A percentile compares a stretch with the other conserved stretches of the same genome.
These are phyloP conservation scores for Boloria euphrosyne DNA, from an alignment of 2,888 invertebrate genomes.

Conservation along the genomic window DNA sequence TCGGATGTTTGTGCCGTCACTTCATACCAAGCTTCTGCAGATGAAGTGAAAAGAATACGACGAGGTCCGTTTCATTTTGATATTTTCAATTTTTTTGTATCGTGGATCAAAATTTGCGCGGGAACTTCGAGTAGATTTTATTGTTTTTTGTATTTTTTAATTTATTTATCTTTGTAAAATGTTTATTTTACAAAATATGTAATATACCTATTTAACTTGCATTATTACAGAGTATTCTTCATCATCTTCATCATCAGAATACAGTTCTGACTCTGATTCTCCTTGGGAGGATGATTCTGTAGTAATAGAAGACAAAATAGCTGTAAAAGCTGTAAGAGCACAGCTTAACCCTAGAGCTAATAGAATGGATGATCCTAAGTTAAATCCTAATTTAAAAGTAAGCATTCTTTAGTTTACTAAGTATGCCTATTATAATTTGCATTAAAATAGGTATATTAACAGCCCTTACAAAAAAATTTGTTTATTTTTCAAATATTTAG, in stretches of 20 bases:
- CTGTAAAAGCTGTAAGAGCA: constrained; percentile 53
- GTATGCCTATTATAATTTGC: not conserved
- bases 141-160: not conserved
- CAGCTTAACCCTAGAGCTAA: constrained; percentile 69
- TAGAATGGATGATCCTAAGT: constrained; percentile 70
- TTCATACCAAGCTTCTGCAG: constrained; percentile 75
- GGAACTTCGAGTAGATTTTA: constrained; percentile 48
- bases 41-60: constrained; percentile 77
- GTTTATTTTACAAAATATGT: not conserved
- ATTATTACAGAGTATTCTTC: constrained; percentile 61
- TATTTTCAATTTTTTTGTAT: constrained; percentile 31
- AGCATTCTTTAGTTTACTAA: not conserved
- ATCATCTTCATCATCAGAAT: constrained; percentile 66
- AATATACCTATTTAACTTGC: not conserved
- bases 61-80: constrained; percentile 58
- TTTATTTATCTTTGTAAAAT: not conserved
- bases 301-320: constrained; percentile 57
- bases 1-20: constrained; percentile 79
- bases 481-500: too few relatives aligned
- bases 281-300: constrained; percentile 73
- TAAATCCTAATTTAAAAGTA: constrained; percentile 68
- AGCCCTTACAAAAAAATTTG: too few relatives aligned
- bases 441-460: not conserved
- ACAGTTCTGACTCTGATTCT: constrained; percentile 73
- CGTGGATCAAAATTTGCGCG: constrained; percentile 52